Evolutionary conservation across 2,797 vertebrate genomes (phyloP).

Genomic region (Anguilla marmorata): DNA sequence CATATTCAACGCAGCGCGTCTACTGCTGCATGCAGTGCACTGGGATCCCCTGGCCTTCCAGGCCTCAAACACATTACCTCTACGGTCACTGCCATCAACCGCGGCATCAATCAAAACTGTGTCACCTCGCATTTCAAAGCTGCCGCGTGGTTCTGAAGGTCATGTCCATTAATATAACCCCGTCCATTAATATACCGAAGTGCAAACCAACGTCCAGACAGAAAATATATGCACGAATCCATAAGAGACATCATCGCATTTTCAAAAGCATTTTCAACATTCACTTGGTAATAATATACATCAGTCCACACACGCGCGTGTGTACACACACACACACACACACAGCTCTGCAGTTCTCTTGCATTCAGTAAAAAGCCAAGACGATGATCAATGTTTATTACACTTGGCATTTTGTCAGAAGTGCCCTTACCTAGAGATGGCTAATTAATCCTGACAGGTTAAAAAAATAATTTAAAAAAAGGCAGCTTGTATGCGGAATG

Average conservation of each 20-base stretch:
- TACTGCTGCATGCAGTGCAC: not conserved
- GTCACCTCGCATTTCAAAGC: not conserved
- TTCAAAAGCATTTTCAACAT: not conserved
- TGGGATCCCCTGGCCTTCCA: not conserved
- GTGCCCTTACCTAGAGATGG: conserved; percentile 74
- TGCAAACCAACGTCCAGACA: not conserved
- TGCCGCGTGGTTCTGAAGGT: not conserved
- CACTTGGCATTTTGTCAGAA: conserved; percentile 76
- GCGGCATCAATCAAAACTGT: not conserved
- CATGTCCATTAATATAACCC: not conserved
- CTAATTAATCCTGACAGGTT: conserved; percentile 72
- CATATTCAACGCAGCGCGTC: not conserved
- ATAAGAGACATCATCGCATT: not conserved
- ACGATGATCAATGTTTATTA: conserved; percentile 78
- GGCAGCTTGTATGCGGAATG: conserved; percentile 56
- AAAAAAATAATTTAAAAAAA: conserved; percentile 55
- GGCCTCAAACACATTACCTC: not conserved
- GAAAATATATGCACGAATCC: not conserved
- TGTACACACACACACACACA: not conserved
- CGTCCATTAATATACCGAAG: not conserved
- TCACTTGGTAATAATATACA: not conserved
- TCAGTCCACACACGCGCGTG: not conserved
- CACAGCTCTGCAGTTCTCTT: conserved; percentile 26
- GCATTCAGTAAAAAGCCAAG: conserved; percentile 63
- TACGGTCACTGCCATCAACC: not conserved